These are phyloP conservation scores for Acrobasis suavella DNA, from an alignment of 2,888 invertebrate species.

Conservation along the genomic window DNA sequence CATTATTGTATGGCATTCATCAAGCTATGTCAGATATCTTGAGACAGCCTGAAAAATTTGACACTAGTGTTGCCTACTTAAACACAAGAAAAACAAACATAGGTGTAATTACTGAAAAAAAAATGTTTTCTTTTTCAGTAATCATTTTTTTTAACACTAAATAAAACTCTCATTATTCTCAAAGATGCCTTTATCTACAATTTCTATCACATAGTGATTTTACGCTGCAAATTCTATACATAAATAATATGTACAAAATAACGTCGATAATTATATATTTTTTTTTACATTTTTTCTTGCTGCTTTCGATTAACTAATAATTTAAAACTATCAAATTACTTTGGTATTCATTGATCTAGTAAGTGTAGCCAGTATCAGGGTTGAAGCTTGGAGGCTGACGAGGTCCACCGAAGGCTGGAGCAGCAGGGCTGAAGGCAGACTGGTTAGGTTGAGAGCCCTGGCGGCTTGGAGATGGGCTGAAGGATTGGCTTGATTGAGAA, in stretches of 20 bases:
- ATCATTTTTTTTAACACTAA: too few relatives aligned
- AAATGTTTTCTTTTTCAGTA: too few relatives aligned
- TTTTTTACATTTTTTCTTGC: constrained; percentile 42
- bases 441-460: constrained; percentile 21
- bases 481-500: constrained; percentile 11
- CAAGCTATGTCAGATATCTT: too few relatives aligned
- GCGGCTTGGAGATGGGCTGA: constrained; percentile 26
- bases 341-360: constrained; percentile 51
- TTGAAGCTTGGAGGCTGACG: constrained; percentile 73
- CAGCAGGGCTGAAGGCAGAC: constrained; percentile 29
- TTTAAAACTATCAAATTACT: constrained; percentile 46
- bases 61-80: too few relatives aligned
- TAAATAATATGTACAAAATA: constrained; percentile 41
- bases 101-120: too few relatives aligned
- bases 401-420: constrained; percentile 57
- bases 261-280: constrained; percentile 27
- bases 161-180: constrained; percentile 27
- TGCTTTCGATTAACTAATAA: constrained; percentile 39
- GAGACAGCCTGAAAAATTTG: too few relatives aligned
- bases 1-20: too few relatives aligned
- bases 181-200: constrained; percentile 41
- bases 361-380: constrained; percentile 72
- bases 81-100: too few relatives aligned
- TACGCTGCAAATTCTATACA: constrained; percentile 43
- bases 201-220: constrained; percentile 59